Conservation (phyloP, 2,888 invertebrate species). For the Pristionchus exspectatus region DNA sequence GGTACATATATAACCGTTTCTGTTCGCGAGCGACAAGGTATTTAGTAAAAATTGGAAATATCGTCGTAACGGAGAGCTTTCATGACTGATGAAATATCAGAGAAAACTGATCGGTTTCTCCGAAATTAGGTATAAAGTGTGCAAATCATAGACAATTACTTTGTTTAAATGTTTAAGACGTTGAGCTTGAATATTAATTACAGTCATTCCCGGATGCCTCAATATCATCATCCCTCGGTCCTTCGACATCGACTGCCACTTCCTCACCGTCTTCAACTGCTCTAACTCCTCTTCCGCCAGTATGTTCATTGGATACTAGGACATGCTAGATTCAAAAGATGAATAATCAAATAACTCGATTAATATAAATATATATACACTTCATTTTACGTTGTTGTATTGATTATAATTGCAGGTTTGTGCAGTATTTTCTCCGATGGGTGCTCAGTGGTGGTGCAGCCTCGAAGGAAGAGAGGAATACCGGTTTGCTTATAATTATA, state of each 20-base stretch:
- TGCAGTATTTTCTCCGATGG: conserved; percentile 97
- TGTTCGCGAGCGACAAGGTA: too few relatives aligned
- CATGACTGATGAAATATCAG: too few relatives aligned
- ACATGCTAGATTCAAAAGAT: not conserved
- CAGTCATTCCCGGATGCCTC: not conserved
- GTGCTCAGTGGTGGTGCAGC: conserved; percentile 89
- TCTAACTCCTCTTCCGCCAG: conserved; percentile 20
- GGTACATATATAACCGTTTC: too few relatives aligned
- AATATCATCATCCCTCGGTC: not conserved
- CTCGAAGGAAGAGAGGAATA: conserved; percentile 81
- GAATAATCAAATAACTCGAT: not conserved
- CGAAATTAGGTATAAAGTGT: too few relatives aligned
- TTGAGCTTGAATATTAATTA: not conserved
- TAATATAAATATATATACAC: not conserved
- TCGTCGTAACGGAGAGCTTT: too few relatives aligned
- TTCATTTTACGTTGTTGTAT: not conserved
- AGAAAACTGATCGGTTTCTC: too few relatives aligned
- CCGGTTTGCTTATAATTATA: not conserved
- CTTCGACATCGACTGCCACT: conserved; percentile 3
- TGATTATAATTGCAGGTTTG: conserved; percentile 83
- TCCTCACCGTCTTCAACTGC: conserved; percentile 10
- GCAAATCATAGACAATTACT: too few relatives aligned
- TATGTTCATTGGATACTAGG: not conserved
- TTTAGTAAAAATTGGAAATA: too few relatives aligned
- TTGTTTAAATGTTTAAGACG: too few relatives aligned